Evolutionary conservation across 2,888 invertebrate species (phyloP), one percentile per base, ranked within the genome.

Genomic region (Troides aeacus): DNA sequence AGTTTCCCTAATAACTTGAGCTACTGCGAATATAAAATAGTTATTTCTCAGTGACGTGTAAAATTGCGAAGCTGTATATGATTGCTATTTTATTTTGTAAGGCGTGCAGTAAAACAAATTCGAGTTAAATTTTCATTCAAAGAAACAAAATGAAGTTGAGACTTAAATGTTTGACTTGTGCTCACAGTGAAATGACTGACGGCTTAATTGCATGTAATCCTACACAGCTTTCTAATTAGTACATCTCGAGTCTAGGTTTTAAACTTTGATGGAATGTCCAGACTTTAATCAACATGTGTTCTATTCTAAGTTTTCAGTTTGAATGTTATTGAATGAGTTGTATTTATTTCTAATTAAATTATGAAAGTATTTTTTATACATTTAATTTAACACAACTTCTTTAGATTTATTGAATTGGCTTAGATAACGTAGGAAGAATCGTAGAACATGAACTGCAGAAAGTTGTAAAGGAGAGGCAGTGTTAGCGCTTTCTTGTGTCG

Each of bases 181-280:
- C 12, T 46, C 12, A 46, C 56, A 21, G n/a, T 8, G 1, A 7
- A 56, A 56, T 56, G 56, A 56, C 56, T 56, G 56, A 56, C 21
- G 56, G 18, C 56, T 56, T 56, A n/a, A 56, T 56, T 56, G 21
- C 21, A 56, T 21, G 56, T 56, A 56, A 56, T 56, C 56, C 56
- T 10, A 56, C 56, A 21, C 7, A 56, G 56, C n/a, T 56, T 21
- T 56, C n/a, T 56, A 21, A 21, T 56, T 21, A 56, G 56, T 56
- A 56, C n/a, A 56, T 56, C 56, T n/a, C 7, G n/a, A 56, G 56
- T 21, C 56, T 21, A 56, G 56, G 21, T 56, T 46, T 56, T 56
- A 56, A 56, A 56, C n/a, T 56, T 56, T 56, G 56, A 56, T 21
- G 21, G 56, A 56, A 56, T 56, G 56, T 21, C 56, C 56, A 56